Conservation (phyloP, 2,888 invertebrate genomes). For the Cheilosia variabilis region DNA sequence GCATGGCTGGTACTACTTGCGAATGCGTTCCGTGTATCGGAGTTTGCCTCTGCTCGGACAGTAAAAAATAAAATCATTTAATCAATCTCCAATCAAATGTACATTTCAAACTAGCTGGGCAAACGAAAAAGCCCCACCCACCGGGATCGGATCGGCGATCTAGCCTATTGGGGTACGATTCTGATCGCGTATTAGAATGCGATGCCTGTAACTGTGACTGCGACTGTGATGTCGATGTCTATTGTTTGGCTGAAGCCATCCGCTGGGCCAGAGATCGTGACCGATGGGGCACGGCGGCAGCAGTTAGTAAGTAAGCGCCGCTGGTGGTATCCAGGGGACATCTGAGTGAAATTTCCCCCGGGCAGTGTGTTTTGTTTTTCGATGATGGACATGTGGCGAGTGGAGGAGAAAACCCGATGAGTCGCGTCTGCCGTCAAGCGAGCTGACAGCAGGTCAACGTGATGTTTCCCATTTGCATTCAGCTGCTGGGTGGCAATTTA, state of each 20-base stretch:
- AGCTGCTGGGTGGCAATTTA: conserved; percentile 71
- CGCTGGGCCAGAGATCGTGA: conserved; percentile 70
- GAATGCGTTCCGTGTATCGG: conserved; percentile 60
- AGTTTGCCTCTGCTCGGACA: conserved; percentile 48
- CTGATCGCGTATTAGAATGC: conserved; percentile 70
- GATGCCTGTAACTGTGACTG: conserved; percentile 20
- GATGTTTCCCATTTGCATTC: conserved; percentile 67
- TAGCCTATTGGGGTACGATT: conserved; percentile 48
- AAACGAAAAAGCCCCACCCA: conserved; percentile 67
- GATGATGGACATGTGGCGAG: conserved; percentile 51
- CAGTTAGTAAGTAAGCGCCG: conserved; percentile 69
- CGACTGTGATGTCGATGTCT: conserved; percentile 8
- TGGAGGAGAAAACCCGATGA: conserved; percentile 56
- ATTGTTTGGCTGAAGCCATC: conserved; percentile 49
- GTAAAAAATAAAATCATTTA: conserved; percentile 69
- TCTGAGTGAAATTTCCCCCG: conserved; percentile 73
- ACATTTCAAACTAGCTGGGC: conserved; percentile 67
- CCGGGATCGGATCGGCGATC: conserved; percentile 49
- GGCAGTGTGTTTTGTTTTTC: conserved; percentile 33
- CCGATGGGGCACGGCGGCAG: conserved; percentile 32
- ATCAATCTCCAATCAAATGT: conserved; percentile 72
- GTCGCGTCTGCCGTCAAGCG: conserved; percentile 66
- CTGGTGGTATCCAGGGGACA: conserved; percentile 69
- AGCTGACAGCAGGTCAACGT: conserved; percentile 74
- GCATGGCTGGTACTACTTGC: conserved; percentile 42